Percentiles rank a stretch among this genome's conserved stretches.
These are phyloP conservation scores for Carettochelys insculpta DNA, from an alignment of 2,113 vertebrate species.

Conservation along the genomic window DNA sequence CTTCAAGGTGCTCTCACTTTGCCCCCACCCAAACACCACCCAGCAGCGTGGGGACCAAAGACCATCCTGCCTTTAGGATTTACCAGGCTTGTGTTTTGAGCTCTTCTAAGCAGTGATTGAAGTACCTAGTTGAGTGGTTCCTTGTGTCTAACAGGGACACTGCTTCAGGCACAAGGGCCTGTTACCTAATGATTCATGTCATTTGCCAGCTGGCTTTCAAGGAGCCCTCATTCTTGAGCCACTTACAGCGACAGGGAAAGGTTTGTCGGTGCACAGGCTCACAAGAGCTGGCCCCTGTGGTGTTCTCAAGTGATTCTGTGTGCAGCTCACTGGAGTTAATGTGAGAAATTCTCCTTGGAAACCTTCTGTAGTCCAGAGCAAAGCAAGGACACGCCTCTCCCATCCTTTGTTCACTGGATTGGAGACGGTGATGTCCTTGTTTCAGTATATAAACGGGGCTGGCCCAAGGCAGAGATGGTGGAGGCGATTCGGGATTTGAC, in stretches of 20 bases:
- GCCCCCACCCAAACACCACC: no score
- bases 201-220: not conserved
- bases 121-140: not conserved
- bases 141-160: not conserved
- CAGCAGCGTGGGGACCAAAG: conserved; percentile 1
- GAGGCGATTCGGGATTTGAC: not conserved
- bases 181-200: not conserved
- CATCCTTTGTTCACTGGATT: not conserved
- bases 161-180: not conserved
- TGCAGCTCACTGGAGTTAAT: not conserved
- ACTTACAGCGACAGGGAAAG: not conserved
- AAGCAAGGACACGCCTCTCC: not conserved
- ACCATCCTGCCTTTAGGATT: not conserved
- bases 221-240: not conserved
- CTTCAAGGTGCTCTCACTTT: not conserved
- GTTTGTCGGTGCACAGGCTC: no score
- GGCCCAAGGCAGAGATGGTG: fast-evolving
- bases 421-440: not conserved
- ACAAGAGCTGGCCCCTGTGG: not conserved
- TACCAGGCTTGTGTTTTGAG: not conserved
- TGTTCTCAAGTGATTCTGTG: not conserved
- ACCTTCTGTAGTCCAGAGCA: not conserved
- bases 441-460: not conserved
- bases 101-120: not conserved
- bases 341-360: not conserved